Evolutionary conservation across 2,888 invertebrate species (phyloP).

Genomic region (Leptopilina myrica): DNA sequence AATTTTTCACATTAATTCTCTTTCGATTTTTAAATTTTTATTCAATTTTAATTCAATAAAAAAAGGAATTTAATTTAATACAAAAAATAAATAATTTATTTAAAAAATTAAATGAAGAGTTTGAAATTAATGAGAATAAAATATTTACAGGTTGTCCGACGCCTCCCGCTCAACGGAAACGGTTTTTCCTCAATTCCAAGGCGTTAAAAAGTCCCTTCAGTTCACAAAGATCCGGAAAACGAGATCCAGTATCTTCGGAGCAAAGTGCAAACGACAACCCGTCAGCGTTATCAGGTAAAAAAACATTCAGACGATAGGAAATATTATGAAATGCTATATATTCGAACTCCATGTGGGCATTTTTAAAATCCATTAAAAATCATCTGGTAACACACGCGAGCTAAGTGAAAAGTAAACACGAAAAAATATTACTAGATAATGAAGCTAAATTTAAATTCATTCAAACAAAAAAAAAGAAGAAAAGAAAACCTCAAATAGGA

Average conservation of each 20-base stretch:
- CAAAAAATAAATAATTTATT: too few species aligned
- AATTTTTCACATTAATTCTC: background rate
- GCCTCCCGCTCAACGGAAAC: slow-evolving; percentile 86
- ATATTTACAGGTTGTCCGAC: slow-evolving; percentile 82
- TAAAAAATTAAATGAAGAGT: background rate
- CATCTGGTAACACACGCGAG: background rate
- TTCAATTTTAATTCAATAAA: too few species aligned
- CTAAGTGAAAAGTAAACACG: slow-evolving; percentile 24
- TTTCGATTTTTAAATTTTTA: background rate
- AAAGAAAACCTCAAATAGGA: background rate
- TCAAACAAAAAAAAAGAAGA: background rate
- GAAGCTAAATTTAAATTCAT: background rate
- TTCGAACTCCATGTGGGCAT: slow-evolving; percentile 26
- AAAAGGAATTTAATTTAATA: too few species aligned
- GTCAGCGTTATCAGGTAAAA: slow-evolving; percentile 85
- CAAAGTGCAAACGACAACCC: slow-evolving; percentile 80
- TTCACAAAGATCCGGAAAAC: slow-evolving; percentile 73
- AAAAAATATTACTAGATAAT: slow-evolving; percentile 12
- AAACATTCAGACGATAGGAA: slow-evolving; percentile 16
- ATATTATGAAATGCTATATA: slow-evolving; percentile 24
- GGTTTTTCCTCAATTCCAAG: slow-evolving; percentile 90
- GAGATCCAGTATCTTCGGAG: slow-evolving; percentile 66
- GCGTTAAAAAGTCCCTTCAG: slow-evolving; percentile 87
- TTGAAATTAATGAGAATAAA: background rate
- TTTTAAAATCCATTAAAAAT: slow-evolving; percentile 19